A percentile compares a stretch with the other conserved stretches of the same genome.
These are phyloP conservation scores for Nothocercus julius DNA, from an alignment of 2,113 vertebrate genomes.

Conservation along the genomic window DNA sequence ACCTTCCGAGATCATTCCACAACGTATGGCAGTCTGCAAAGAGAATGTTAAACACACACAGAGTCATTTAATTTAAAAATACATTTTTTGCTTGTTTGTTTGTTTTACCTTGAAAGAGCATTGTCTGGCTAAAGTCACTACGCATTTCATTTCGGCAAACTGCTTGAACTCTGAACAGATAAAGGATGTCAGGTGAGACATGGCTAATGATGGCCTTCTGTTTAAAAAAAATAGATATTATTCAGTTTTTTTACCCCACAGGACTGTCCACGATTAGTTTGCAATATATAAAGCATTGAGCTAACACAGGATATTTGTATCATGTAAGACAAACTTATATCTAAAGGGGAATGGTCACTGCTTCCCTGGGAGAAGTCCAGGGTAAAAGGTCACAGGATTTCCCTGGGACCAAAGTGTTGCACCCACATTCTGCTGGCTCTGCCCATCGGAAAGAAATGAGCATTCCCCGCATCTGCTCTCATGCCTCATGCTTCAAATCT, in stretches of 20 bases:
- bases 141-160: constrained; percentile 95
- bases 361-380: not conserved
- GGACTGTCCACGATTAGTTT: constrained; percentile 63
- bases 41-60: constrained; percentile 28
- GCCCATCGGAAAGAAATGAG: not conserved
- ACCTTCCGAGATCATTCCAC: not conserved
- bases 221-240: constrained; percentile 80
- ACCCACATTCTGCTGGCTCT: not conserved
- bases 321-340: constrained; percentile 1
- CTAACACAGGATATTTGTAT: constrained; percentile 52
- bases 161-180: constrained; percentile 95
- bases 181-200: constrained; percentile 92
- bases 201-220: constrained; percentile 95
- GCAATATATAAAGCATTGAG: constrained; percentile 57
- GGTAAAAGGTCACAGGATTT: not conserved
- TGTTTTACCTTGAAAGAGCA: constrained; percentile 95
- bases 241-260: constrained; percentile 76
- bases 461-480: rapidly evolving
- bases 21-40: not conserved
- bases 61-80: not conserved
- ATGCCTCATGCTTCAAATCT: not conserved
- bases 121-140: constrained; percentile 98
- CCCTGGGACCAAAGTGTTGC: not conserved
- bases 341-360: not conserved
- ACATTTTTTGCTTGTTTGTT: not conserved